Base-by-base conservation (phyloP, 1,140 invertebrate genomes). In the Micrasema longulum region DNA sequence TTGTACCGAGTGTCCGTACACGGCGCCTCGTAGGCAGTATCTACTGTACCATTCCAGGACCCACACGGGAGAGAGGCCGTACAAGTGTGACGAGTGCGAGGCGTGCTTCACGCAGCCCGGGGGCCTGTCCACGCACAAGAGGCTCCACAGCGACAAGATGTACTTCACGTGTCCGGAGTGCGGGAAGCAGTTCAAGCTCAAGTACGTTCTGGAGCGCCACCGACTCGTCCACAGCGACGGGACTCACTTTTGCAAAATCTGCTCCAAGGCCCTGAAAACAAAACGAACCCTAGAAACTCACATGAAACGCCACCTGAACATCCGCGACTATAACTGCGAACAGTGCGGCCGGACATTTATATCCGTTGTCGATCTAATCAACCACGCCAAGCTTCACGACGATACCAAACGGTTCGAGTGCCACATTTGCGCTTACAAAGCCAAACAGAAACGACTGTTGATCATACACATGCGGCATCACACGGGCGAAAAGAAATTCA, bases 171-270 rank as follows among this genome's bases (percentile, higher is more conserved):
- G 90, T 78, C 79, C 85, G 18, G 73, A 86, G 41, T 90, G 89
- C 80, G 87, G 88, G 12, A 88, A 89, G 76, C 86, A 87, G 78
- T 90, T 89, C 80, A 87, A 89, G 76, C 80, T 81, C 76, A 80
- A 80, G 31, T 81, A 80, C 55, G 76, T 80, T 38, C 77, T 84
- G 18, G 83, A 83, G 70, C 81, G 79, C 18, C 83, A 85, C 70
- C 72, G 79, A 16, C 66, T 76, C 53, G 84, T 85, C 7, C 84
- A 85, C 79, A 78, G 79, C 75, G 76, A 22, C 71, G 79, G 18
- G 78, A 67, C 80, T 75, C 73, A 63, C 69, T 16, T 82, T 80
- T 76, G 78, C 77, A 48, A 78, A 80, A 57, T 85, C 79, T 74
- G 77, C 79, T 43, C 83, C 81, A 76, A 75, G 69, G 63, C 48